Conservation (phyloP, 2,888 invertebrate genomes). For the Caprella mutica region DNA sequence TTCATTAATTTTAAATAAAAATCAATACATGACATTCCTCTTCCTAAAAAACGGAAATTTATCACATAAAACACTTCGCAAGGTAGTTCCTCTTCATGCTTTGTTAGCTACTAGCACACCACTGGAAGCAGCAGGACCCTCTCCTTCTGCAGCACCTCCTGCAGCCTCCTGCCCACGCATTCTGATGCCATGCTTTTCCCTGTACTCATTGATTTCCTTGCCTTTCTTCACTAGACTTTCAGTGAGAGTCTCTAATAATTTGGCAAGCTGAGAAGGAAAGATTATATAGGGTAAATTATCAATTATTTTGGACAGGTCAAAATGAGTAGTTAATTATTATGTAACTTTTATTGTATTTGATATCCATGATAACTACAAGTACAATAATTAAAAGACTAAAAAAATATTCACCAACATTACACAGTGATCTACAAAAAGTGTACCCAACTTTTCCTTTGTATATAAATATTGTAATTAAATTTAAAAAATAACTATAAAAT, state of each 20-base stretch:
- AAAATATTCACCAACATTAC: too few species aligned
- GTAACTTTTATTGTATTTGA: too few species aligned
- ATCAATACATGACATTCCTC: too few species aligned
- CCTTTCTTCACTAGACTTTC: conserved; percentile 77
- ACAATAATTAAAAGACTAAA: not conserved
- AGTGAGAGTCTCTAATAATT: conserved; percentile 63
- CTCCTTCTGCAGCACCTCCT: not conserved
- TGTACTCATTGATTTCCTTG: conserved; percentile 77
- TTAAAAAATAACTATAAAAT: too few species aligned
- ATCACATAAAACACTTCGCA: too few species aligned
- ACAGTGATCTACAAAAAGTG: too few species aligned
- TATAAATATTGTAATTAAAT: too few species aligned
- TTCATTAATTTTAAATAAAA: too few species aligned
- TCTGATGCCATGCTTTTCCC: conserved; percentile 77
- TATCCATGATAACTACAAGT: too few species aligned
- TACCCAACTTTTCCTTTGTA: too few species aligned
- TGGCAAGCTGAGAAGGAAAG: conserved; percentile 52
- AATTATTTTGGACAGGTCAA: not conserved
- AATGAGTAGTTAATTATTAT: not conserved
- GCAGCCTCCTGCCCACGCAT: conserved; percentile 42
- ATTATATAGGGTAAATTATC: not conserved
- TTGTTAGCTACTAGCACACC: conserved; percentile 25
- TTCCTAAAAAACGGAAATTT: too few species aligned
- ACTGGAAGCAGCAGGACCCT: not conserved
- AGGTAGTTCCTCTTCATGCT: too few species aligned